Evolutionary conservation across 2,113 vertebrate species (phyloP), one percentile per base, ranked within the genome.

Genomic region (Lepidothrix coronata): DNA sequence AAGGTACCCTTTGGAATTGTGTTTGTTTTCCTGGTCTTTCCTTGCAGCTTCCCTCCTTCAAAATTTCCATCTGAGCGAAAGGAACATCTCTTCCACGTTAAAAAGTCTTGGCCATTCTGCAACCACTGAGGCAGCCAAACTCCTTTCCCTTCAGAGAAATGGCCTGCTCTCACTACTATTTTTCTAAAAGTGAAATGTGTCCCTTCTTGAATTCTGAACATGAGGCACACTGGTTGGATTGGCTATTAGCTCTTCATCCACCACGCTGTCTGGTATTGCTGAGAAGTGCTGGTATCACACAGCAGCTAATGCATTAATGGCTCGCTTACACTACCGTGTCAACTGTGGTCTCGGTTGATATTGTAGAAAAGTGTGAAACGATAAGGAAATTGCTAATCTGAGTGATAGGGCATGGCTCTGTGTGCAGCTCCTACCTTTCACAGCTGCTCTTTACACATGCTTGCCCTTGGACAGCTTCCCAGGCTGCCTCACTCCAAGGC

Each of bases 391-490:
- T 58, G 76, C 52, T 75, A 80, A 67, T 84, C 62, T 86, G 92
- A 92, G 75, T 74, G 88, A 78, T 65, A 71, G 61, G 52, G 39
- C 72, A 93, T 6, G 51, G 76, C 41, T 92, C 48, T 65, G 52
- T 30, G 72, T 46, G 76, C 85, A 84, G 1, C 48, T 86, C 75
- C 63, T 90, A 63, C 71, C 78, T 95, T 88, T 71, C 91, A 72
- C 76, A 91, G 72, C 72, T 77, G 61, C 76, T 93, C 76, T 70
- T 59, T 87, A 83, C 68, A 84, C 90, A 88, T 75, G 67, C 75
- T 5, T 84, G 74, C 59, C 88, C 82, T 96, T 94, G 90, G 95
- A 95, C 57, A 63, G 85, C 72, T 91, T 95, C 95, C 92, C 93
- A 93, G 63, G 52, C 88, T 89, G 79, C 77, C 75, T 89, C 79